Evolutionary conservation across 2,888 invertebrate genomes (phyloP), one percentile per base, ranked within the genome.

Genomic region (Mellilla xanthometata): DNA sequence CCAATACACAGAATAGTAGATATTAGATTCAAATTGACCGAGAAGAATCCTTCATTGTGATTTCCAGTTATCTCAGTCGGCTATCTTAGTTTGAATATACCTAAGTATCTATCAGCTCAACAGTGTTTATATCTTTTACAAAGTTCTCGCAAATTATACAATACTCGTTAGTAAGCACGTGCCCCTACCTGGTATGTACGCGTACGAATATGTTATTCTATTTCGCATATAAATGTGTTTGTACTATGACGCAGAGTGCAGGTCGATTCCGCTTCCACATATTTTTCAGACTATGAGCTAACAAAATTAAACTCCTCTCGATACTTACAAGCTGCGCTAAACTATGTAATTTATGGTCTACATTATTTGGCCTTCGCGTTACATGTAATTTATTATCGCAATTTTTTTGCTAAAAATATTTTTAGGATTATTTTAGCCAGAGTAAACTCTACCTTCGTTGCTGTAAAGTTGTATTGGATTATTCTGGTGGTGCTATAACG

Each of bases 331-430:
- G 54, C 44, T 55, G 36, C 47, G 53, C 49, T 63, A 54, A 66
- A 67, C 52, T 56, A 46, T 51, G 49, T 54, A 58, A 58, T 67
- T 60, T 68, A 65, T 62, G 40, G 52, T 59, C 48, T 52, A 54
- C 56, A 58, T 58, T 60, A 56, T 66, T 68, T 62, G 68, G 63
- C 68, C 71, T 71, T 69, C 69, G 55, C 54, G 56, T 54, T 34
- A 47, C 38, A 40, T 39, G 63, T 59, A 62, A 63, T 69, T 64
- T 68, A 62, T 60, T 61, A 65, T 52, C 49, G 56, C 51, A 48
- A 56, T 57, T 62, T 65, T 61, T 68, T 49, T 56, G 54, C 64
- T 67, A 61, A 60, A 62, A 63, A 66, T 70, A 65, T 65, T 56
- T 60, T 59, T 62, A 42, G 53, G 39, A 49, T 45, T 66, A 68